phyloP scores from a whole-genome alignment of 2,113 vertebrate genomes.

The Struthio camelus region DNA sequence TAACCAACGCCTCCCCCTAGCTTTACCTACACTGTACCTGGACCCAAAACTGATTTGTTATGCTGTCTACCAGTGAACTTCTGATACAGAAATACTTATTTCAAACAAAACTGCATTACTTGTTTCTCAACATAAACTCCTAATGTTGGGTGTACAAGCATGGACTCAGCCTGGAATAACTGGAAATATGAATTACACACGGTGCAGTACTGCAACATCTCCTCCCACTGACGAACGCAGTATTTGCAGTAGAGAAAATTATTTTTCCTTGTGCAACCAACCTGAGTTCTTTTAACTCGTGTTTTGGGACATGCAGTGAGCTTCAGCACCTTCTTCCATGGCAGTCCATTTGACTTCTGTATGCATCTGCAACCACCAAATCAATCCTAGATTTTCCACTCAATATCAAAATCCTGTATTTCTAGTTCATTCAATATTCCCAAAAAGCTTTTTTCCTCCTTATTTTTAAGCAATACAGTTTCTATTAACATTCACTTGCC shows the following conservation, averaged over 20 bases:
- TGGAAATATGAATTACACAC: neutral
- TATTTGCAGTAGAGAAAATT: neutral
- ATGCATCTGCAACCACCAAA: neutral
- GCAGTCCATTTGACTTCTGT: neutral
- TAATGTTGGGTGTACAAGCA: neutral
- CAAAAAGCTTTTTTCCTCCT: neutral
- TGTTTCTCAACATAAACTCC: neutral
- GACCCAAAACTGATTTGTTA: neutral
- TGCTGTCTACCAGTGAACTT: neutral
- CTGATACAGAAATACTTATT: neutral
- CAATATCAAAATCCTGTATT: neutral
- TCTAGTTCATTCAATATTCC: neutral
- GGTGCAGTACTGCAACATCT: fast-evolving
- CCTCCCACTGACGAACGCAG: neutral
- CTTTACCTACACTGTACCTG: neutral
- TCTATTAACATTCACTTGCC: neutral
- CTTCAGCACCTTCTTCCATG: neutral
- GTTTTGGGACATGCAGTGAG: neutral
- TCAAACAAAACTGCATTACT: neutral
- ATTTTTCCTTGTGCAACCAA: neutral
- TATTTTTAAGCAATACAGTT: neutral
- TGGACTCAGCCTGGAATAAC: neutral
- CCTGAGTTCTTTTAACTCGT: neutral
- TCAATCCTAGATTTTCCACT: neutral
- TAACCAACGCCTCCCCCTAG: neutral